Evolutionary conservation across 2,113 vertebrate species (phyloP).

Genomic region (Tupaia chinensis): DNA sequence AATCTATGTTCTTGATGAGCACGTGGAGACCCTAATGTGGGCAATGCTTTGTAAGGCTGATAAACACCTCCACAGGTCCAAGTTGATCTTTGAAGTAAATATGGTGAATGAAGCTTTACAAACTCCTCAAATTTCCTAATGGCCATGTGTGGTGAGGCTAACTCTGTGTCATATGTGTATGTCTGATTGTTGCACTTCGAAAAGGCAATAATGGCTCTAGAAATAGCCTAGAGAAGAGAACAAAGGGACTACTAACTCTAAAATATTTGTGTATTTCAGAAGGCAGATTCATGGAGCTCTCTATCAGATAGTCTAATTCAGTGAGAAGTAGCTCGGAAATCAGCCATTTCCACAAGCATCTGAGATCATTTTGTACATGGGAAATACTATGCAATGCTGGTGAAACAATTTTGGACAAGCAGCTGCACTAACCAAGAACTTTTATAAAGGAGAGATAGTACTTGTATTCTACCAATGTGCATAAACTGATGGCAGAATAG

Average conservation of each 20-base stretch:
- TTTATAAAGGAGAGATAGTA: neutral
- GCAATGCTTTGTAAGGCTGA: neutral
- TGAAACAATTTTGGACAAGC: neutral
- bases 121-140: neutral
- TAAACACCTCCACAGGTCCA: neutral
- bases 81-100: neutral
- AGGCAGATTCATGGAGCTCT: neutral
- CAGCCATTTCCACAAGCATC: neutral
- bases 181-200: neutral
- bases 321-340: neutral
- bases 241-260: neutral
- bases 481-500: neutral
- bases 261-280: neutral
- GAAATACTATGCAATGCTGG: neutral
- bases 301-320: neutral
- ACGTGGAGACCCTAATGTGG: neutral
- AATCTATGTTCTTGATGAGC: neutral
- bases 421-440: neutral
- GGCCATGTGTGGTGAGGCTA: neutral
- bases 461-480: neutral
- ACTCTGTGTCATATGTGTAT: rapidly evolving
- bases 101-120: neutral
- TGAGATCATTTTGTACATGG: neutral
- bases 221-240: neutral
- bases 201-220: neutral